Percentiles rank a stretch among this genome's conserved stretches.
Conservation (phyloP, 2,888 invertebrate genomes). For the Macaria liturata region DNA sequence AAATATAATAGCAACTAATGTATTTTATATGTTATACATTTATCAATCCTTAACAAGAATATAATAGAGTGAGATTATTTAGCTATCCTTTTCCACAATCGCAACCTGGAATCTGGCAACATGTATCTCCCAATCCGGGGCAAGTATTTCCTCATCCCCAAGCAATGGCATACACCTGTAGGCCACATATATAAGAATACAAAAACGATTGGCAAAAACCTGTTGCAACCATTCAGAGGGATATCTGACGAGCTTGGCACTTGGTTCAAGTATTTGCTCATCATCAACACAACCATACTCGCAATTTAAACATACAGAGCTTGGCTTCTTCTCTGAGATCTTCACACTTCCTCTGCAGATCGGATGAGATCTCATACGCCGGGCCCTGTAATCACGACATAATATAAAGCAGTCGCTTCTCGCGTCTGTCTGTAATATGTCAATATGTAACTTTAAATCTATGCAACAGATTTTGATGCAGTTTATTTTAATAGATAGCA, state of each 20-base stretch:
- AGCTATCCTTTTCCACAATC: conserved; percentile 37
- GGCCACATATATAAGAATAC: conserved; percentile 56
- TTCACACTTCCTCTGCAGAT: neutral
- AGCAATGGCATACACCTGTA: conserved; percentile 72
- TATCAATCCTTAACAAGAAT: too few relatives aligned
- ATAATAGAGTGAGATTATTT: neutral
- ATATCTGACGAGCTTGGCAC: conserved; percentile 52
- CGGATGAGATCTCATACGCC: conserved; percentile 30
- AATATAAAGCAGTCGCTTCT: too few relatives aligned
- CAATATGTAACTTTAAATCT: too few relatives aligned
- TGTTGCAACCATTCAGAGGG: conserved; percentile 42
- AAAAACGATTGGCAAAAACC: conserved; percentile 31
- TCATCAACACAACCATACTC: conserved; percentile 41
- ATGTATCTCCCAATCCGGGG: conserved; percentile 67
- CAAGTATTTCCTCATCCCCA: conserved; percentile 58
- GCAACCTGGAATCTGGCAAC: conserved; percentile 60
- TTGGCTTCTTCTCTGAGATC: conserved; percentile 32
- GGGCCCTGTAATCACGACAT: conserved; percentile 43
- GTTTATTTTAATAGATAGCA: too few relatives aligned
- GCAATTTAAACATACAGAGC: conserved; percentile 40
- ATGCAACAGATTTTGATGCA: too few relatives aligned
- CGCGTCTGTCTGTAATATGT: too few relatives aligned
- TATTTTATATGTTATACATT: too few relatives aligned
- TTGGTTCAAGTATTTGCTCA: conserved; percentile 22
- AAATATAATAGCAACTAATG: too few relatives aligned